Evolutionary conservation across 2,888 invertebrate genomes (phyloP), one percentile per base, ranked within the genome.

Genomic region (Coenonympha arcania): DNA sequence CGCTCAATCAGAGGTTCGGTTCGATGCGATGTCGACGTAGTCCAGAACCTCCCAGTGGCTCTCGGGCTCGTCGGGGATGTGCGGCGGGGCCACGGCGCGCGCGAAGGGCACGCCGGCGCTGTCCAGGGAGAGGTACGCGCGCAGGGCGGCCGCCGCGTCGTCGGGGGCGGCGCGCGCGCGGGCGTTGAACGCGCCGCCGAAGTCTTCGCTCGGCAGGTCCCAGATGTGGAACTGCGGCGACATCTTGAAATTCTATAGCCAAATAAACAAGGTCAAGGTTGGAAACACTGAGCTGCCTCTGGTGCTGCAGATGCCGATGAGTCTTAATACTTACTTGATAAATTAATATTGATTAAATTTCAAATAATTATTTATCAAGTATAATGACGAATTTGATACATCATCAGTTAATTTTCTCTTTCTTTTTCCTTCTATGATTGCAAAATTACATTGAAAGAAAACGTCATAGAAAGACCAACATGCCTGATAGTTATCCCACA

Each of bases 1-100:
- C 15, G 4, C 18, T 11, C 18, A 44, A 24, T 24, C 16, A 1
- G 44, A 16, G 5, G 57, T 55, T 41, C 52, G 42, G 33, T 58
- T 61, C 22, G 59, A 63, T 6, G 56, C 87, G 54, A 92, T 65
- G 59, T 91, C 90, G 2, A 92, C 71, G 65, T 92, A 92, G 74
- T 93, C 92, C 15, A 88, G 71, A 30, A 90, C 90, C 64, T 89
- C 89, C 92, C 92, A 92, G 56, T 90, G 88, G 41, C 84, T 75
- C 53, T 90, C 89, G 0, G 82, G 77, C 39, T 88, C 88, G 3
- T 85, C 83, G 3, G 78, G 75, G n/a, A 84, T 66, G 26, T 79
- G 72, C 0, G 84, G 87, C 2, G 88, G 87, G 9, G 85, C 71
- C n/a, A 90, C 79, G 1, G 88, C 83, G 1, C 90, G 89, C 40